Percentiles rank a stretch among this genome's conserved stretches.
phyloP scores from a whole-genome alignment of 2,888 invertebrate species.

The Empis livida region DNA sequence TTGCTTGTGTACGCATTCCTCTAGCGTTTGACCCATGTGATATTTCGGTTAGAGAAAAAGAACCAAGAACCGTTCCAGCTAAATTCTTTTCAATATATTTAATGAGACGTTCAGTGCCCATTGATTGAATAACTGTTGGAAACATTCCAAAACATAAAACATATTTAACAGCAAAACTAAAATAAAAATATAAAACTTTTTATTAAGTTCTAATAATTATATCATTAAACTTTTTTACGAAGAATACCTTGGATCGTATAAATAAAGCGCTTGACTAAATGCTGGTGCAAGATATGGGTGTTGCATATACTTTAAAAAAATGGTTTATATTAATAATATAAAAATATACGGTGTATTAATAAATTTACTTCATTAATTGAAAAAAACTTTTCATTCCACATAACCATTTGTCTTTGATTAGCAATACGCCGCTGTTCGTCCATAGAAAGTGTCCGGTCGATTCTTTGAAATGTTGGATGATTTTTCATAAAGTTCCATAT shows the following conservation, averaged over 20 bases:
- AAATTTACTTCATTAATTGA: constrained; percentile 21
- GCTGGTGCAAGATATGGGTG: constrained; percentile 40
- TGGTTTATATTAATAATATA: too few relatives aligned
- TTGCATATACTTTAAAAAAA: constrained; percentile 36
- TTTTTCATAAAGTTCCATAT: constrained; percentile 45
- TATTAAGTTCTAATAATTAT: too few relatives aligned
- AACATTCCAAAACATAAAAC: constrained; percentile 55
- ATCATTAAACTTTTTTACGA: too few relatives aligned
- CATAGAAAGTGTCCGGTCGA: constrained; percentile 37
- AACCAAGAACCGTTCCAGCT: constrained; percentile 44
- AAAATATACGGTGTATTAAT: background rate
- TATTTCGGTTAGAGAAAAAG: constrained; percentile 81
- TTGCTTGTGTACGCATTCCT: constrained; percentile 75
- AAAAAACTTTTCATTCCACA: constrained; percentile 49
- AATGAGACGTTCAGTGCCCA: constrained; percentile 51
- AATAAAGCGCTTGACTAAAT: constrained; percentile 42
- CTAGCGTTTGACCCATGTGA: constrained; percentile 85
- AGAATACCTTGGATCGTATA: constrained; percentile 43
- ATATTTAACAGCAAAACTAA: constrained; percentile 49
- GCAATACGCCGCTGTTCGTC: constrained; percentile 46
- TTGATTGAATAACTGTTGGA: constrained; percentile 46
- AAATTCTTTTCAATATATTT: constrained; percentile 36
- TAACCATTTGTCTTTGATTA: constrained; percentile 46
- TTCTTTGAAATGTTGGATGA: constrained; percentile 45
- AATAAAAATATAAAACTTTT: constrained; percentile 17